Evolutionary conservation across 2,113 vertebrate species (phyloP).

Genomic region (Rhinichthys klamathensis): DNA sequence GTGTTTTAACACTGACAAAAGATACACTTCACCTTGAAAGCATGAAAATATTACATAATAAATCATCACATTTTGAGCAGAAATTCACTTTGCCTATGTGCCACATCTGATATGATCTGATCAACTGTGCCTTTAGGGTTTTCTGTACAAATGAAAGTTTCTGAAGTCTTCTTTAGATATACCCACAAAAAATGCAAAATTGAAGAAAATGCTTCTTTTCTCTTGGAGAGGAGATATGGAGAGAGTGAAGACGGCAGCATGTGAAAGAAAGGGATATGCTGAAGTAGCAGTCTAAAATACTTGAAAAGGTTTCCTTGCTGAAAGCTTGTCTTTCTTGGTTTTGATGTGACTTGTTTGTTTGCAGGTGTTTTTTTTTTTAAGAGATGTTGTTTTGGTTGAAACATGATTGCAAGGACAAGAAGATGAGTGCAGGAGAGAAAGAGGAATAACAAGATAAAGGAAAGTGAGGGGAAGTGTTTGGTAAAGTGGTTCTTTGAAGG

Average conservation of each 20-base stretch:
- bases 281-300: constrained; percentile 24
- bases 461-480: not conserved
- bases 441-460: not conserved
- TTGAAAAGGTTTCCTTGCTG: constrained; percentile 18
- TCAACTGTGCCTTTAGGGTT: constrained; percentile 29
- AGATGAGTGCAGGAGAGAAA: not conserved
- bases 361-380: not conserved
- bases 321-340: constrained; percentile 14
- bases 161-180: constrained; percentile 18
- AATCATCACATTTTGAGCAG: constrained; percentile 2
- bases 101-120: constrained; percentile 28
- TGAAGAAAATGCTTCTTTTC: not conserved
- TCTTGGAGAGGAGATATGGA: not conserved
- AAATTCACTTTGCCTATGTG: constrained; percentile 12
- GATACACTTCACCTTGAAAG: not conserved
- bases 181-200: constrained; percentile 14
- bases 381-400: constrained; percentile 6
- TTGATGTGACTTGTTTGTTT: constrained; percentile 37
- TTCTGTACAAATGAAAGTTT: not conserved
- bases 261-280: not conserved
- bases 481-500: constrained; percentile 13
- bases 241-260: not conserved
- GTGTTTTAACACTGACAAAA: not conserved
- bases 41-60: constrained; percentile 4
- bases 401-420: not conserved